Evolutionary conservation across 2,797 vertebrate genomes (phyloP), one percentile per base, ranked within the genome.

Genomic region (Holocentrus rufus): DNA sequence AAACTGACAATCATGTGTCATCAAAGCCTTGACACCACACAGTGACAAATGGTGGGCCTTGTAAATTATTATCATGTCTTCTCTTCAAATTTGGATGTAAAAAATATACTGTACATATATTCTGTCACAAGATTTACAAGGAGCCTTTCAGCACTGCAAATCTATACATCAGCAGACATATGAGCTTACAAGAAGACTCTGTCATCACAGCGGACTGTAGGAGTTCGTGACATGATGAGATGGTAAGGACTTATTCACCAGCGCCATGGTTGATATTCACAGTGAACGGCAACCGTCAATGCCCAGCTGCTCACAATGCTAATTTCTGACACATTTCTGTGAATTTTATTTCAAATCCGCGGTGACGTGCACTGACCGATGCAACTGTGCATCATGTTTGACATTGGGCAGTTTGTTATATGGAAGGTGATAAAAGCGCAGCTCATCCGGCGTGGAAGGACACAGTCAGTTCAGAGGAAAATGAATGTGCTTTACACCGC

Each of bases 231-330:
- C 88, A 85, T 84, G 85, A 92, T 88, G 77, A 82, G 82, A 92
- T 82, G 89, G 90, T 87, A 88, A 79, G 79, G 84, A 86, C 85
- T 89, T 87, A 79, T 82, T 91, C 88, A 89, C 83, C 86, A 81
- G 84, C 86, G 11, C 74, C 59, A 14, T 90, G 89, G 87, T 93
- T 94, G 88, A 91, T 93, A 94, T 94, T 91, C 93, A 90, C 90
- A 80, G 93, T 88, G 92, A 94, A 94, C 88, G 81, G 82, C 86
- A 89, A 81, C 88, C 78, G 91, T 93, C 92, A 92, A 86, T 84
- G 86, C 83, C 91, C 91, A 91, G 93, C 88, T 93, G 91, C 90
- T 92, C 91, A 85, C 88, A 85, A 90, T 90, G 90, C 88, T 87
- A 89, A 91, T 91, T 90, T 88, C 75, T 91, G 88, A 92, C 90